Percentiles rank a stretch among this genome's conserved stretches.
These are phyloP conservation scores for Pseudopleuronectes americanus DNA, from an alignment of 2,797 vertebrate genomes.

Conservation along the genomic window DNA sequence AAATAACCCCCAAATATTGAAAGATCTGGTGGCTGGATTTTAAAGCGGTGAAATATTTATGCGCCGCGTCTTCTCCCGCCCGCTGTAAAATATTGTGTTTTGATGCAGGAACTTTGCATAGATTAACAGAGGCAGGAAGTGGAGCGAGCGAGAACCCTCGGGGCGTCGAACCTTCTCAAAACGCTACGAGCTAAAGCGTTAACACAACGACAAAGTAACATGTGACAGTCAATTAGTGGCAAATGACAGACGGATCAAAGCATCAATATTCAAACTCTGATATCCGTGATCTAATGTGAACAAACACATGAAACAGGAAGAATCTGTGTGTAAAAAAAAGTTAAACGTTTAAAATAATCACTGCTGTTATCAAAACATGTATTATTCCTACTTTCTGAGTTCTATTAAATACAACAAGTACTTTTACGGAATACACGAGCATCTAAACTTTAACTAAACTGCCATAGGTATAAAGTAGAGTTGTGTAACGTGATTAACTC, in stretches of 20 bases:
- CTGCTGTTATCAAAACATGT: too few species aligned
- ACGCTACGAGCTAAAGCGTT: slow-evolving; percentile 3
- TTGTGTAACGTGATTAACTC: too few species aligned
- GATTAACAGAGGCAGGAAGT: slow-evolving; percentile 43
- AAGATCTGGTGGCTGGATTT: slow-evolving; percentile 40
- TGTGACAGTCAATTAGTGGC: slow-evolving; percentile 7
- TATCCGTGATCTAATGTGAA: too few species aligned
- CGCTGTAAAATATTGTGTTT: slow-evolving; percentile 67
- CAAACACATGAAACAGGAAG: too few species aligned
- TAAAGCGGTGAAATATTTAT: slow-evolving; percentile 64
- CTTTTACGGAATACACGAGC: too few species aligned
- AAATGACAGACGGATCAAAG: slow-evolving; percentile 15
- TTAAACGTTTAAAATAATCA: too few species aligned
- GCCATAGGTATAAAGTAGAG: too few species aligned
- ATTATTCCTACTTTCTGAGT: too few species aligned
- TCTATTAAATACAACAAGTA: too few species aligned
- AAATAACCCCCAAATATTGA: slow-evolving; percentile 55
- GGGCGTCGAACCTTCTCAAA: slow-evolving; percentile 19
- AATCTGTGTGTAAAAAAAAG: too few species aligned
- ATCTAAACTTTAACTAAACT: too few species aligned
- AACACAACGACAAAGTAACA: slow-evolving; percentile 1
- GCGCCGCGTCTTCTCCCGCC: slow-evolving; percentile 26
- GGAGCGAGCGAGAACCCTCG: slow-evolving; percentile 18
- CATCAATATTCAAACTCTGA: too few species aligned
- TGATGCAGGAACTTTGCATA: slow-evolving; percentile 55